Evolutionary conservation across 1,140 invertebrate species (phyloP).

Genomic region (Stegodyphus dumicola): DNA sequence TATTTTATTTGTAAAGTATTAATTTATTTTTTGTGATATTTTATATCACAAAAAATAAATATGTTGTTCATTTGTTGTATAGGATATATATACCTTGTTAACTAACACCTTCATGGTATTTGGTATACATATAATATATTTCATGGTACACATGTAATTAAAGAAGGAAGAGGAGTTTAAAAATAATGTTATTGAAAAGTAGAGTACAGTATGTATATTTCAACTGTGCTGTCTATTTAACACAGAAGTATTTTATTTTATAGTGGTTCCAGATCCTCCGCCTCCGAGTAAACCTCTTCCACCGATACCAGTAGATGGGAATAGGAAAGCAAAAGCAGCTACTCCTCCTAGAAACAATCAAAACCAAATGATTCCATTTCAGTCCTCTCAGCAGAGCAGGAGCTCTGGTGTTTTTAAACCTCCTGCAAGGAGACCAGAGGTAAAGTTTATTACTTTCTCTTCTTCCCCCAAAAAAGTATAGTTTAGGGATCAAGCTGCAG

Average conservation of each 20-base stretch:
- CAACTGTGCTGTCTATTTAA: background rate
- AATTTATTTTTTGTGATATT: too few relatives aligned
- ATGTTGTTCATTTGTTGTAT: too few relatives aligned
- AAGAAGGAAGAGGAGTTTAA: too few relatives aligned
- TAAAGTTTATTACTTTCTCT: background rate
- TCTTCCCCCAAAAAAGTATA: too few relatives aligned
- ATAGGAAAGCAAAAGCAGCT: conserved; percentile 70
- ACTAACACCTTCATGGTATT: too few relatives aligned
- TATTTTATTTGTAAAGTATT: too few relatives aligned
- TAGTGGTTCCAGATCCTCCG: conserved; percentile 75
- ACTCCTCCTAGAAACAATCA: conserved; percentile 70
- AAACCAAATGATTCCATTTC: conserved; percentile 55
- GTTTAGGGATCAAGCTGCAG: too few relatives aligned
- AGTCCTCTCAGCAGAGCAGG: conserved; percentile 50
- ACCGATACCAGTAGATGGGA: conserved; percentile 81
- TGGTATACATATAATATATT: too few relatives aligned
- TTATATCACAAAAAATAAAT: too few relatives aligned
- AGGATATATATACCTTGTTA: too few relatives aligned
- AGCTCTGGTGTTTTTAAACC: conserved; percentile 64
- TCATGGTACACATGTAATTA: too few relatives aligned
- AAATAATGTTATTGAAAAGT: background rate
- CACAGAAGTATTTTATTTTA: conserved; percentile 58
- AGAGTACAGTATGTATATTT: background rate
- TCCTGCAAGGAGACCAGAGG: conserved; percentile 63
- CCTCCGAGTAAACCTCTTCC: conserved; percentile 83